phyloP scores from a whole-genome alignment of 2,888 invertebrate species.

The Petrolisthes cinctipes region DNA sequence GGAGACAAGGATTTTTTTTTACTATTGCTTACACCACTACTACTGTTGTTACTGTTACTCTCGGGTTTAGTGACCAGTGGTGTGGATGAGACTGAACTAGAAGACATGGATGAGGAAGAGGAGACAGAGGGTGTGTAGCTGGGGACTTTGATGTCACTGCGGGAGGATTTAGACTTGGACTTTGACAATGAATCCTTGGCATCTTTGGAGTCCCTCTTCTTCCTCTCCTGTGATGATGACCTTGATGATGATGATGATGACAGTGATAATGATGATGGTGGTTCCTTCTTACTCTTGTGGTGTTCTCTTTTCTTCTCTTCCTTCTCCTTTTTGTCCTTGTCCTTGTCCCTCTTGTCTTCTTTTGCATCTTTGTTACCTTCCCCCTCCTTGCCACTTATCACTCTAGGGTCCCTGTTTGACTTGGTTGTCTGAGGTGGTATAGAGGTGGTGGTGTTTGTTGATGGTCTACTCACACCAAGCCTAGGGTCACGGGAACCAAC shows the following conservation, averaged over 20 bases:
- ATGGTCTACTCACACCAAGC: constrained; percentile 11
- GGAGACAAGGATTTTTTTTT: constrained; percentile 4
- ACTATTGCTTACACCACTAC: background rate
- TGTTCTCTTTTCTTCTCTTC: constrained; percentile 32
- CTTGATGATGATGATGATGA: background rate
- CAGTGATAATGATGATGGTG: background rate
- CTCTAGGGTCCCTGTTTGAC: constrained; percentile 32
- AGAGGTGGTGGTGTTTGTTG: constrained; percentile 4
- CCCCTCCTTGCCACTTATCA: background rate
- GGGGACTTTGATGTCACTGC: background rate
- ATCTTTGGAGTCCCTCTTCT: constrained; percentile 5
- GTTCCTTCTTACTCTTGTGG: constrained; percentile 23
- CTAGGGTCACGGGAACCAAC: constrained; percentile 32
- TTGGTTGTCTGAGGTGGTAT: background rate
- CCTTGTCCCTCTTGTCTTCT: background rate
- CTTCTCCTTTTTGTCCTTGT: constrained; percentile 27
- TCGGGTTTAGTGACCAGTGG: background rate
- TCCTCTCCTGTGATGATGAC: background rate
- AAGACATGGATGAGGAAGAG: background rate
- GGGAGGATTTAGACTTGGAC: background rate
- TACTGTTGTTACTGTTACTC: background rate
- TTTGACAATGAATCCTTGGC: background rate
- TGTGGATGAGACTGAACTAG: background rate
- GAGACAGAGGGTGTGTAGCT: background rate
- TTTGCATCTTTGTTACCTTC: background rate